Base-by-base conservation (phyloP, 2,888 invertebrate genomes). In the Steromphala cineraria region DNA sequence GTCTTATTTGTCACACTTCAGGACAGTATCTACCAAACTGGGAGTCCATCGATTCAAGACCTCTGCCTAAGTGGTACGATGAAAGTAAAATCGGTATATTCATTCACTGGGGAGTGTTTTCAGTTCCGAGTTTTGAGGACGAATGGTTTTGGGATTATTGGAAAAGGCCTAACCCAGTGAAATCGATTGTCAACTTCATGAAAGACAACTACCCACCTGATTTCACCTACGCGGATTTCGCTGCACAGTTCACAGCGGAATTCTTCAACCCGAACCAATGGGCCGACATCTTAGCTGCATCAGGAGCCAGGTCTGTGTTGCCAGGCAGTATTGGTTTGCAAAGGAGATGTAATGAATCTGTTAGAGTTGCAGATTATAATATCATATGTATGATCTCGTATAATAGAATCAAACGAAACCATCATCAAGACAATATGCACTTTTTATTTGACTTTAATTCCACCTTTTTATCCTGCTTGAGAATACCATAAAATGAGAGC, bases 141-240 rank as follows among this genome's bases (percentile, higher is more conserved):
- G 98, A 98, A 94, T 98, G 98, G 98, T 98, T 98, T 93, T 98
- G 98, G 98, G 94, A 93, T 15, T 94, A 96, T 88, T 98, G 97
- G 97, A 83, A 81, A 21, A 81, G 83, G 81, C 83, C 8, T 84
- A 89, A 80, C 92, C 82, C 87, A 8, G 71, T 71, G n/a, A 71
- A 71, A 36, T 87, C 84, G 19, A 87, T 90, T 74, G 89, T 92
- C 0, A 85, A 91, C 13, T 98, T 96, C 91, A 97, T 98, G 97
- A 93, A 95, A 40, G 94, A 95, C 55, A 97, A 97, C 90, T 98
- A 97, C 93, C 96, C 96, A 77, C 97, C 97, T 1, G 95, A 95
- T 75, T 98, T 97, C 90, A 96, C 96, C 0, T 99, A 99, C 93
- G 97, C 97, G 91, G 97, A 98, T 80, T 98, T 98, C 94, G 98